A percentile compares a stretch with the other conserved stretches of the same genome.
Evolutionary conservation across 2,113 vertebrate genomes (phyloP).

Genomic region (Chascanopsetta lugubris): DNA sequence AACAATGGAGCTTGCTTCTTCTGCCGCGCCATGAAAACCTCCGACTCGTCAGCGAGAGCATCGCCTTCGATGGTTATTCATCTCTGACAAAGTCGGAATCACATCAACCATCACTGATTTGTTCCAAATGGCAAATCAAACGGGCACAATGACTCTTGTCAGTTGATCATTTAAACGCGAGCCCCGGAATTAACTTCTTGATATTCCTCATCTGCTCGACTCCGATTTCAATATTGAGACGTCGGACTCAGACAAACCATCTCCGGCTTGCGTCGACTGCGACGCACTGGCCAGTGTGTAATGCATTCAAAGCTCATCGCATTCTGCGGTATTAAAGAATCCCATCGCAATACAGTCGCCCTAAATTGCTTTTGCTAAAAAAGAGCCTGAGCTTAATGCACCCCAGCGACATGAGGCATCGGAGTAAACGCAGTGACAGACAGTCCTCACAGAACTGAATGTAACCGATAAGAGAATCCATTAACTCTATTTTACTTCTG

Average conservation of each 20-base stretch:
- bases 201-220: conserved; percentile 10
- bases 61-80: conserved; percentile 32
- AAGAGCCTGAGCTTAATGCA: conserved; percentile 70
- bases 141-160: conserved; percentile 41
- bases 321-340: conserved; percentile 66
- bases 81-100: conserved; percentile 32
- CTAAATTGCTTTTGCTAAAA: conserved; percentile 75
- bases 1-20: conserved; percentile 39
- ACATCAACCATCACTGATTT: conserved; percentile 43
- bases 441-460: conserved; percentile 72
- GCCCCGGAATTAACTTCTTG: conserved; percentile 36
- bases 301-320: conserved; percentile 65
- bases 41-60: conserved; percentile 10
- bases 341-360: conserved; percentile 58
- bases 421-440: conserved; percentile 65
- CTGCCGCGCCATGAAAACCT: not conserved
- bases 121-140: conserved; percentile 53
- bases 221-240: conserved; percentile 41
- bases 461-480: conserved; percentile 76
- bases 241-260: conserved; percentile 47
- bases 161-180: conserved; percentile 33
- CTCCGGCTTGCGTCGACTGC: conserved; percentile 38
- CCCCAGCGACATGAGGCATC: conserved; percentile 64
- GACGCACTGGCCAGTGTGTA: conserved; percentile 53
- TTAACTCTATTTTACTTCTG: conserved; percentile 70